Base-by-base conservation (phyloP, 2,888 invertebrate species). In the Allacma fusca region DNA sequence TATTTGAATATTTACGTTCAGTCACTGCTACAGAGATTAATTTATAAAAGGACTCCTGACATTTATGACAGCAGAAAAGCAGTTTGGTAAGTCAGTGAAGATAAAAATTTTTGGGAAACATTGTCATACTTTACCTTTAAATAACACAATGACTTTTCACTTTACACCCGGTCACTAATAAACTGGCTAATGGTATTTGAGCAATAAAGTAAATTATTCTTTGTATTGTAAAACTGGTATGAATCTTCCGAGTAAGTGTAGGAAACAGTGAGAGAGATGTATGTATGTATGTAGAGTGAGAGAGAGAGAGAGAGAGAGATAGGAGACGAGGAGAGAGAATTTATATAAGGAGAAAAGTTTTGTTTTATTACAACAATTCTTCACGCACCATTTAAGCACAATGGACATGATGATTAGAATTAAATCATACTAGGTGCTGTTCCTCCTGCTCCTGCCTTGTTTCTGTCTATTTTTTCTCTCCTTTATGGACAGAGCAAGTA, bases 341-440 rank as follows among this genome's bases (percentile, higher is more conserved):
- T 34, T 34, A 34, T 34, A 34, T 34, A 7, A 34, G 34, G 34
- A 34, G 34, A 34, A 34, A 34, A 34, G n/a, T n/a, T 50, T 50
- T 12, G 19, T 50, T 50, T 50, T 50, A 50, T 50, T 5, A 19
- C 50, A 19, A n/a, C 50, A n/a, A 50, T 62, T 62, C 62, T 62
- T 62, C 62, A 62, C 62, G 62, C 62, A 23, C 62, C 62, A 62
- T 26, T 62, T 62, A 62, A 9, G 19, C n/a, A 50, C 50, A 5
- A 50, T 9, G 34, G 5, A 50, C 62, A 13, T 4, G 21, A 24
- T 24, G 9, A 9, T 23, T 62, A 9, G 62, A 62, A 62, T 62
- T 12, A 62, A 62, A 21, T 62, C 62, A 19, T 50, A 50, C n/a
- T 16, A n/a, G 50, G 50, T 50, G 50, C 62, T 23, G 13, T 62